Base-by-base conservation (phyloP, 2,113 vertebrate species). In the Passer domesticus region DNA sequence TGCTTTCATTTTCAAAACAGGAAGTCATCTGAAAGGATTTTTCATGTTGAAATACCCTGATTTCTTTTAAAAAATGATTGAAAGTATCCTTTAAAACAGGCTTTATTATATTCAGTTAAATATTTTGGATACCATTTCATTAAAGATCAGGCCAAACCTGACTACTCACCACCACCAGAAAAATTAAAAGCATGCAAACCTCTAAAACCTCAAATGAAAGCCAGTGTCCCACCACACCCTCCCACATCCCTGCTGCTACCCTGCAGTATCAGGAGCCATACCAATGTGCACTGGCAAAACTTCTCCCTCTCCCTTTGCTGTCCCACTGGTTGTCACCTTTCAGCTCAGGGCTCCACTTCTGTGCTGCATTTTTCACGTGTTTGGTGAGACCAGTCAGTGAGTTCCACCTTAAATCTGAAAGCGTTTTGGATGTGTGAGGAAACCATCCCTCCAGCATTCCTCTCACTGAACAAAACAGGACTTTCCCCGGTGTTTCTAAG, bases 241-340 rank as follows among this genome's bases (percentile, higher is more conserved):
- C 10, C 49, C 30, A 39, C 24, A 31, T 7, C 27, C 6, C 37
- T 56, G 9, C 7, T 58, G 7, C 9, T 25, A 13, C 25, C 10
- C 33, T 46, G 24, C 16, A 52, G 10, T 14, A 33, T 0, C 1
- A 72, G 43, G 12, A 58, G 9, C 27, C 1, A 4, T 0, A 15
- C 11, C 33, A 13, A 4, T 4, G 47, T 7, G 39, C 43, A 35
- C 3, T 15, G 35, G 33, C 41, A 67, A 47, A 74, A 59, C 47
- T 53, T 52, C 43, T 55, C 50, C 25, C 63, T 58, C 17, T 25
- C 17, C 55, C n/a, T 62, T 31, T 41, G 31, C 50, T 69, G 10
- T 46, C 79, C n/a, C 28, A 3, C 60, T 83, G 19, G 16, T 28
- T 77, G 46, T 14, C n/a, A 53, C 14, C 24, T 92, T 74, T 27